Evolutionary conservation across 2,888 invertebrate genomes (phyloP), one percentile per base, ranked within the genome.

Genomic region (Argyresthia albistria): DNA sequence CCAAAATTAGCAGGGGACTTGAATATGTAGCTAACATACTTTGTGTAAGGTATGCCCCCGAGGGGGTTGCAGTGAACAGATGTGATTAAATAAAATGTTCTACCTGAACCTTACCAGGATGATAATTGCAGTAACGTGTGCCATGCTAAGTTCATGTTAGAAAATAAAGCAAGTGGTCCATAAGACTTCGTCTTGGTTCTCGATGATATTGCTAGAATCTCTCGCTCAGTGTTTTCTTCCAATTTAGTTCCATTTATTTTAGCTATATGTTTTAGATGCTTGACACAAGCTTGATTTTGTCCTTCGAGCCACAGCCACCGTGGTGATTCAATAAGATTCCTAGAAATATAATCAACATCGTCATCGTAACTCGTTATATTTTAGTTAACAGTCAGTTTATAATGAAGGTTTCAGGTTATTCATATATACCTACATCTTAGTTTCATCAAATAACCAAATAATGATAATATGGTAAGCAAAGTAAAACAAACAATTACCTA

Each of bases 281-380:
- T 70, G 46, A 89, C 60, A 57, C 90, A 89, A 56, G 77, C 71
- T 59, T 76, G 70, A 46, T 79, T 75, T 57, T 84, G 84, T 43
- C 86, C 88, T 63, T 84, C 82, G 57, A 88, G 81, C 69, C 89
- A 89, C 59, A 91, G 78, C 91, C 91, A 91, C 56, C 91, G 81
- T 3, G 91, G 91, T 46, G 91, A 91, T 77, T 91, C 91, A 56
- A 91, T 89, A 64, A 91, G 77, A 61, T 81, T 87, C 71, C 91
- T 91, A 61, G 69, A 68, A 45, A 25, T 2, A 25, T 25, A 25
- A 25, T 25, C 2, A 25, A 25, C 6, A 25, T 25, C 25, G 25
- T 25, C 25, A 25, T 25, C 25, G 25, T 25, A 2, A 25, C 25
- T 25, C 25, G 6, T 25, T 6, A 25, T 25, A 6, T 25, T 25